Percentiles rank a stretch among this genome's conserved stretches.
These are phyloP conservation scores for Polyploca ridens DNA, from an alignment of 2,888 invertebrate genomes.

Conservation along the genomic window DNA sequence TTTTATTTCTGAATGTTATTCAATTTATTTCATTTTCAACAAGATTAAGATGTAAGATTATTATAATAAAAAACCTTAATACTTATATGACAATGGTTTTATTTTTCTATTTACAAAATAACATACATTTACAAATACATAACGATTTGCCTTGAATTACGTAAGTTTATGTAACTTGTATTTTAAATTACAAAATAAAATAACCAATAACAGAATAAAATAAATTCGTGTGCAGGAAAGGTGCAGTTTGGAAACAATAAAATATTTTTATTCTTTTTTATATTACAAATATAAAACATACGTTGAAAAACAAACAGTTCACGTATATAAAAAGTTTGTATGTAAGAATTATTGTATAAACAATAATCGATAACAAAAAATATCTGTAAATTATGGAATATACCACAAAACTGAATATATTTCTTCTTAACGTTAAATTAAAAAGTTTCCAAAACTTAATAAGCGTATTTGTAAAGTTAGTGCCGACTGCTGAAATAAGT, in stretches of 20 bases:
- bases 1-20: too few relatives aligned
- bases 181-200: not conserved
- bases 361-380: too few relatives aligned
- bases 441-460: not conserved
- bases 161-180: slow-evolving; percentile 25
- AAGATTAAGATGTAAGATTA: too few relatives aligned
- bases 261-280: too few relatives aligned
- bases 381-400: too few relatives aligned
- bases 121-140: slow-evolving; percentile 26
- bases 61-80: not conserved
- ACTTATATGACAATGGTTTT: not conserved
- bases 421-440: not conserved
- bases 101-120: slow-evolving; percentile 20
- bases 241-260: too few relatives aligned
- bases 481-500: not conserved
- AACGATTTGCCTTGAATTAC: slow-evolving; percentile 33
- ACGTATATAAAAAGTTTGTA: not conserved
- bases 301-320: not conserved
- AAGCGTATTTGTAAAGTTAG: slow-evolving; percentile 1
- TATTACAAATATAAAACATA: not conserved
- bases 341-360: too few relatives aligned
- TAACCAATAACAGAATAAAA: not conserved
- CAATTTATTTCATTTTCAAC: too few relatives aligned
- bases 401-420: too few relatives aligned
- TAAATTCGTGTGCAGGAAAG: too few relatives aligned